These are phyloP conservation scores for Pedionomus torquatus DNA, from an alignment of 2,113 vertebrate genomes.

Conservation along the genomic window DNA sequence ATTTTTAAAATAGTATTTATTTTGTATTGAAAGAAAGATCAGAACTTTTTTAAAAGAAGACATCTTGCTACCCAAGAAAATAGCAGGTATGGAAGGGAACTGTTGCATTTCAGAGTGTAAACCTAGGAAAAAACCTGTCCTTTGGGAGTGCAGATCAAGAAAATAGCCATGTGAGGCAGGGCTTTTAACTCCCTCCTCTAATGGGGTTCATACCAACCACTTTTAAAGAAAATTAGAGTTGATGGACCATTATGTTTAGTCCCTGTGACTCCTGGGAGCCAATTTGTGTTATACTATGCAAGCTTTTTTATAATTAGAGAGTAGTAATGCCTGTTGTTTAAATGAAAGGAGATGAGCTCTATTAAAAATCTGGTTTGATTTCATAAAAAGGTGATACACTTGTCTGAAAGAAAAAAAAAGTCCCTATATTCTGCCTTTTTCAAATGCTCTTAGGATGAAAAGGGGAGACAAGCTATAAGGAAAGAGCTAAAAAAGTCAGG, in stretches of 20 bases:
- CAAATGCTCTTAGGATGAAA: not conserved
- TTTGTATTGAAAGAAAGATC: not conserved
- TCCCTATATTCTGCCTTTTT: not conserved
- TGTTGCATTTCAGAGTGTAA: not conserved
- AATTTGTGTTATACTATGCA: not conserved
- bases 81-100: not conserved
- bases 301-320: not conserved
- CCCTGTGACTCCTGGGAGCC: not conserved
- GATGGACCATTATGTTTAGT: not conserved
- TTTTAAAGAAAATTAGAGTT: constrained; percentile 27
- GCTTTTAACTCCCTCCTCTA: not conserved
- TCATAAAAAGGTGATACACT: not conserved
- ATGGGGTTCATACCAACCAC: not conserved
- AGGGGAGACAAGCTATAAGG: not conserved
- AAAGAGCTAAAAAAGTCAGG: not conserved
- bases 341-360: not conserved
- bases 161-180: not conserved
- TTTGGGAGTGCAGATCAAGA: not conserved
- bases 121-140: not conserved
- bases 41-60: not conserved
- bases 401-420: not conserved
- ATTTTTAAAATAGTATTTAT: not conserved
- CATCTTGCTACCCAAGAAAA: not conserved
- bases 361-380: not conserved
- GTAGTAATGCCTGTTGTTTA: not conserved